These are phyloP conservation scores for Upupa epops DNA, from an alignment of 2,113 vertebrate species.

Conservation along the genomic window DNA sequence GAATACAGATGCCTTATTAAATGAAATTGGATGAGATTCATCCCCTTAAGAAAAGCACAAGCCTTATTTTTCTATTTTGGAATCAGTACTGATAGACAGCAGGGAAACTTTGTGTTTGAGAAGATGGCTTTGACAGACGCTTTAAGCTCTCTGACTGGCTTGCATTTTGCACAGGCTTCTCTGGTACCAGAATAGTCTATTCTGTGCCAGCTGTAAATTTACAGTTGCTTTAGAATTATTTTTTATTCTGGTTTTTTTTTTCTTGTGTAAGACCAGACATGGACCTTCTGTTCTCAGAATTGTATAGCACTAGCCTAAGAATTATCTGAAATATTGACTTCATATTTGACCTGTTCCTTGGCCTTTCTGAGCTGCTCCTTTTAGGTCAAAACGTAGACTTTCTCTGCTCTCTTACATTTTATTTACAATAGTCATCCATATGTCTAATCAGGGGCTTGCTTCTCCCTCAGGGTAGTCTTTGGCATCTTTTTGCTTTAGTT, in stretches of 20 bases:
- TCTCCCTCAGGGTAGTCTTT: conserved; percentile 5
- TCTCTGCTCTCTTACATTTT: not conserved
- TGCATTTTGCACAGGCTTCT: not conserved
- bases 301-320: not conserved
- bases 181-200: not conserved
- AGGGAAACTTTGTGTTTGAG: not conserved
- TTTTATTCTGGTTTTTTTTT: not conserved
- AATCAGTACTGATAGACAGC: not conserved
- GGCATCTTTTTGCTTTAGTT: conserved; percentile 23
- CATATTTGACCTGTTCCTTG: not conserved
- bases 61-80: not conserved
- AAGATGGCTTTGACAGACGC: not conserved
- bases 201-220: not conserved
- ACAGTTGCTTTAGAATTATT: not conserved
- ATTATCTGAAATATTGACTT: not conserved
- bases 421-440: conserved; percentile 9
- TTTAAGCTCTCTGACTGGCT: not conserved
- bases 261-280: not conserved
- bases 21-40: not conserved
- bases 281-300: not conserved
- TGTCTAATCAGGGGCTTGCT: conserved; percentile 12
- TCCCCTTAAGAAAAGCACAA: not conserved
- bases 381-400: not conserved
- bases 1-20: not conserved
- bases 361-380: not conserved